Percentiles rank a stretch among this genome's conserved stretches.
Conservation (phyloP, 2,113 vertebrate species). For the Ailurus styani region DNA sequence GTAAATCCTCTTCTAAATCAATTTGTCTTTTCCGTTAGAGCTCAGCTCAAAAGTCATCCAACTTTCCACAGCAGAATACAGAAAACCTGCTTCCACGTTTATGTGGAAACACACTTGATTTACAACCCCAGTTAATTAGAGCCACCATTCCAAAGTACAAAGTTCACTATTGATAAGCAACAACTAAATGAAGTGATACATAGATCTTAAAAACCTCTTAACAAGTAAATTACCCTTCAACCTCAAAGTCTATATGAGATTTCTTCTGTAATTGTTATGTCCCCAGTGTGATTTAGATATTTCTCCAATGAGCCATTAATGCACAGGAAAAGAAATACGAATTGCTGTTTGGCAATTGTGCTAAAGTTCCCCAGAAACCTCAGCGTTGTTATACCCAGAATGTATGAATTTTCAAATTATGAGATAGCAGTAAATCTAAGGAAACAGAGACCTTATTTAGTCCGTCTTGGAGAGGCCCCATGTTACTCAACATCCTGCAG, state of each 20-base stretch:
- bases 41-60: conserved; percentile 59
- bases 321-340: conserved; percentile 46
- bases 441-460: conserved; percentile 75
- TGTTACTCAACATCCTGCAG: conserved; percentile 54
- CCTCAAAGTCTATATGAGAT: background rate
- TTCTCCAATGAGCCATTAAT: conserved; percentile 48
- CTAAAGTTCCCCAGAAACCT: conserved; percentile 73
- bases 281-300: background rate
- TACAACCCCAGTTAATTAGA: conserved; percentile 22
- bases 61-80: conserved; percentile 63
- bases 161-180: conserved; percentile 43
- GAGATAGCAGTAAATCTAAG: conserved; percentile 75
- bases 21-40: conserved; percentile 70
- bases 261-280: conserved; percentile 7
- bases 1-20: conserved; percentile 64
- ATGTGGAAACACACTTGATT: conserved; percentile 65
- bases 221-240: background rate
- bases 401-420: conserved; percentile 72
- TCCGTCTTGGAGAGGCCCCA: conserved; percentile 54
- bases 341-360: conserved; percentile 44
- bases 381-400: conserved; percentile 63
- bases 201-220: background rate
- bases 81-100: conserved; percentile 50
- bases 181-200: background rate
- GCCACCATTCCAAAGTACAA: conserved; percentile 46